A percentile compares a stretch with the other conserved stretches of the same genome.
Conservation (phyloP, 2,888 invertebrate genomes). For the Ceriagrion tenellum region DNA sequence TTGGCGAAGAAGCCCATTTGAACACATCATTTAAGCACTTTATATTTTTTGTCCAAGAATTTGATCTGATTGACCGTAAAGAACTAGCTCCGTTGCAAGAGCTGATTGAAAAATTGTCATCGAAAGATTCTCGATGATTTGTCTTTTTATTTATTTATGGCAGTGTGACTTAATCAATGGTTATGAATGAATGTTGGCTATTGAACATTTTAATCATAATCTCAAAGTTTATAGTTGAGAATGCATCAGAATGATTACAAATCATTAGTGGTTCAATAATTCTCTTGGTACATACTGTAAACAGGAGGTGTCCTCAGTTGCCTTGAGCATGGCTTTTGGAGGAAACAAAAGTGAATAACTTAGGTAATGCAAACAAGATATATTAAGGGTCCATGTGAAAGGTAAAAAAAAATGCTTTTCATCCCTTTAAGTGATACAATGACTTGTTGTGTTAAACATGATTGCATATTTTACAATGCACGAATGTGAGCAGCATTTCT, state of each 20-base stretch:
- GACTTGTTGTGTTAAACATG: constrained; percentile 4
- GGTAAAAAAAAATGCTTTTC: constrained; percentile 1
- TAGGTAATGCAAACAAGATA: constrained; percentile 1
- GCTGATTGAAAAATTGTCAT: constrained; percentile 96
- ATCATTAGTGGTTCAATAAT: constrained; percentile 45
- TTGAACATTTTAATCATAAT: constrained; percentile 46
- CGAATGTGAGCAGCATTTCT: background rate
- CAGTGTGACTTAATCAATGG: constrained; percentile 51
- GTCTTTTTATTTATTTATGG: constrained; percentile 32
- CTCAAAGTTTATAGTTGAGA: constrained; percentile 26
- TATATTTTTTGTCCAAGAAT: constrained; percentile 99
- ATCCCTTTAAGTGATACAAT: constrained; percentile 48
- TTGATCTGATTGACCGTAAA: constrained; percentile 96
- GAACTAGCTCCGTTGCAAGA: constrained; percentile 98
- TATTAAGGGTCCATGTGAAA: constrained; percentile 22
- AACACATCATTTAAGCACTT: constrained; percentile 99
- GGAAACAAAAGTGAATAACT: background rate
- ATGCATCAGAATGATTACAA: background rate
- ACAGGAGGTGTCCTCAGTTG: background rate
- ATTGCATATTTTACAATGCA: background rate
- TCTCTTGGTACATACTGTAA: constrained; percentile 24
- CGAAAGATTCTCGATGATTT: constrained; percentile 90
- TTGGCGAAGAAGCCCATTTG: constrained; percentile 98
- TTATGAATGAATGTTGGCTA: constrained; percentile 47
- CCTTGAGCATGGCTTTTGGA: constrained; percentile 36